Base-by-base conservation (phyloP, 2,888 invertebrate species). In the Latrodectus hesperus region DNA sequence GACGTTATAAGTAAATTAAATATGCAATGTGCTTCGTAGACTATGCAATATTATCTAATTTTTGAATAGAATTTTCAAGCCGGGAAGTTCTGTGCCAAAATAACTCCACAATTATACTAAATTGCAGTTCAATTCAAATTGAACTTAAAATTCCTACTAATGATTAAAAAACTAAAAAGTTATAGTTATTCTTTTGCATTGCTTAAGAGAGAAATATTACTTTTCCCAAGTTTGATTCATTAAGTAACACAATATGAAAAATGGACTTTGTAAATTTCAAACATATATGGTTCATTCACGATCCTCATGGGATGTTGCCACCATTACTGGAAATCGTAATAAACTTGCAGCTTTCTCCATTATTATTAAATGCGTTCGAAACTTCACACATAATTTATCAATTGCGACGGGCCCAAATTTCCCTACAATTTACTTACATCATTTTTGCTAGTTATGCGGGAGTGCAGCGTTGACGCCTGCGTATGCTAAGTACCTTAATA, bases 321-420 rank as follows among this genome's bases (percentile, higher is more conserved):
- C 84, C 84, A 84, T 77, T 84, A 84, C 72, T 70, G 60, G 26
- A 71, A 83, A 76, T 83, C 70, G 84, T 84, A 84, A 84, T 84
- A 72, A 84, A 84, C 84, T 84, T 60, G 52, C 84, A 77, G 71
- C 75, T 74, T 67, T 65, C 82, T 65, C 75, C 75, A 75, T 82
- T 82, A 77, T 76, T 86, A 81, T 67, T 81, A 81, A 78, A 79
- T 51, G 85, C 70, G 74, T 80, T 79, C 75, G 52, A 81, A 81
- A 81, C 71, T 86, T 81, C 76, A 72, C 86, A 86, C 81, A 81
- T 81, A 86, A 86, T 86, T 86, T 86, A 86, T 86, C 81, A 81
- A 80, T 55, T 26, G 49, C 52, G 68, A 70, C 73, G 84, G 73
- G 55, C 79, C 67, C 79, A 85, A 85, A 85, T 85, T 85, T 80